Evolutionary conservation across 1,140 invertebrate genomes (phyloP), one percentile per base, ranked within the genome.

Genomic region (Hermetia illucens): DNA sequence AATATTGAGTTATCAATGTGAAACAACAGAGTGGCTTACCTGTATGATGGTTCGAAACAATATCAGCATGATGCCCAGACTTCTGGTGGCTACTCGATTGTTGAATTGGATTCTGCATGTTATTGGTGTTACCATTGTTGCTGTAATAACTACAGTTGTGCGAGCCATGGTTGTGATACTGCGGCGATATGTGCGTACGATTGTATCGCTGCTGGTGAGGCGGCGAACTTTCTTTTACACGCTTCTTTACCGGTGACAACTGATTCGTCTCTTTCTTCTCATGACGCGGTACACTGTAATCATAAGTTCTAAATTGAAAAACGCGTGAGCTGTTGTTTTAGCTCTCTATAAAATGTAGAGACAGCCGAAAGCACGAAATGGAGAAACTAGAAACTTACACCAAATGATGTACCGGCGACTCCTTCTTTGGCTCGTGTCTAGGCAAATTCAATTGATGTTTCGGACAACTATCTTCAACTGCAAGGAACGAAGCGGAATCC

Each of bases 171-270:
- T 36, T 41, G 34, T 59, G 55, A 24, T 58, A 60, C 35, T 59
- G 52, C 24, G 47, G 55, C 40, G 48, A 54, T 21, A 66, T 62
- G 48, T 61, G 58, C 46, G 65, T 43, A 56, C 61, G 61, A 47
- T 61, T 60, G 41, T 69, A 67, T 33, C 65, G 61, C 41, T 72
- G 68, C 43, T 71, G 56, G 32, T 71, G 76, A 1, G 89, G 89
- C 21, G 91, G 90, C 16, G 90, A 92, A 47, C 85, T 89, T 55
- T 96, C 93, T 57, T 96, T 96, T 5, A 95, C 91, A n/a, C 92
- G 70, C 61, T 97, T 97, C 66, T 97, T 97, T 3, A 96, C 90
- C 1, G 93, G 93, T 51, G 88, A 94, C 40, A 96, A 64, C 51
- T 96, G 91, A 31, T 85, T 84, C 20, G 79, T 74, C 49, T 93